Percentiles rank a stretch among this genome's conserved stretches.
These are phyloP conservation scores for Encarsia formosa DNA, from an alignment of 2,888 invertebrate genomes.

Conservation along the genomic window DNA sequence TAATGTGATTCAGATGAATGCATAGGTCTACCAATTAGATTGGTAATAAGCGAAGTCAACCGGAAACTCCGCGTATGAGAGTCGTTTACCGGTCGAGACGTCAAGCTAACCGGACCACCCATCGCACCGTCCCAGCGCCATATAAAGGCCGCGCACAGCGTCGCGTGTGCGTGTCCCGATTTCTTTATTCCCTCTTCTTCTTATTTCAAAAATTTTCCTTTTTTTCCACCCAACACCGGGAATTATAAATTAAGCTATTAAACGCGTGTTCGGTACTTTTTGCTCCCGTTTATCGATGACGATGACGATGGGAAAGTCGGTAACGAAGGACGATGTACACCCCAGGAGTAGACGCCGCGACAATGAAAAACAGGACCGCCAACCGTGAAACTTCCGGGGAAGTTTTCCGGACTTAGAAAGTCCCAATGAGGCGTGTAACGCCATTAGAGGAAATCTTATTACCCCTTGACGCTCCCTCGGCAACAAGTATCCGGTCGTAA, in stretches of 20 bases:
- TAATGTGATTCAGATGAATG: too few relatives aligned
- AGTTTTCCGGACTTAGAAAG: slow-evolving; percentile 45
- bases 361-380: neutral
- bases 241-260: slow-evolving; percentile 50
- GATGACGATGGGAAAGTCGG: slow-evolving; percentile 15
- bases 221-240: slow-evolving; percentile 26
- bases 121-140: slow-evolving; percentile 48
- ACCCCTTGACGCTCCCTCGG: slow-evolving; percentile 40
- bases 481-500: slow-evolving; percentile 31
- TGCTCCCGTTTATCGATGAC: neutral
- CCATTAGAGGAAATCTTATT: slow-evolving; percentile 52
- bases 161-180: slow-evolving; percentile 32
- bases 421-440: slow-evolving; percentile 52
- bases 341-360: neutral
- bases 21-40: too few relatives aligned
- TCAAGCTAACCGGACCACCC: slow-evolving; percentile 47
- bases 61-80: too few relatives aligned
- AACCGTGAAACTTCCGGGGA: neutral
- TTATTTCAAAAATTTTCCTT: slow-evolving; percentile 26
- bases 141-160: slow-evolving; percentile 46
- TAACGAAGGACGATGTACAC: neutral
- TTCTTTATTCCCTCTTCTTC: slow-evolving; percentile 28
- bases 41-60: too few relatives aligned
- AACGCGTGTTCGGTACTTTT: slow-evolving; percentile 38
- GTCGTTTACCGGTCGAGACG: too few relatives aligned